These are phyloP conservation scores for Scaptomyza tumidula DNA, from an alignment of 2,888 invertebrate genomes.

Conservation along the genomic window DNA sequence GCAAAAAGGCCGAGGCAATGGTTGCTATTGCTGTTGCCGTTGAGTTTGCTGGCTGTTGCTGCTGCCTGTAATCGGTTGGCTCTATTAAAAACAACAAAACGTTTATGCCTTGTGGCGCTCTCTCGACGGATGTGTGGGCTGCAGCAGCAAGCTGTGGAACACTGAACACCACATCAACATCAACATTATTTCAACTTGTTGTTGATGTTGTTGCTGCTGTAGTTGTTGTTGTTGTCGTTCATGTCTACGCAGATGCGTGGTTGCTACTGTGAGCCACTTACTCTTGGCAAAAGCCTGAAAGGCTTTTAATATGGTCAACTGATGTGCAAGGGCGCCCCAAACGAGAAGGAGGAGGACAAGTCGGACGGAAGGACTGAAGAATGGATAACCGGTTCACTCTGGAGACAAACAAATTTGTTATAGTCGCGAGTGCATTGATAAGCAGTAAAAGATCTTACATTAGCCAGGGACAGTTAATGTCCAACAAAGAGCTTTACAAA, in stretches of 20 bases:
- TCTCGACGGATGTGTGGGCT: constrained; percentile 61
- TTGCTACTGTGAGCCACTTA: constrained; percentile 72
- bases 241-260: constrained; percentile 63
- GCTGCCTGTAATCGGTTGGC: constrained; percentile 69
- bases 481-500: constrained; percentile 75
- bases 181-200: constrained; percentile 45
- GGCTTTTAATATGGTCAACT: constrained; percentile 59
- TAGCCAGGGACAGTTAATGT: constrained; percentile 66
- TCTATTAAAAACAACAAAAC: constrained; percentile 78
- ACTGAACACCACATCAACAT: constrained; percentile 52
- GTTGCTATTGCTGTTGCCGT: constrained; percentile 42
- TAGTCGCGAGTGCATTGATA: constrained; percentile 59
- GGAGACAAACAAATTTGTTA: constrained; percentile 50
- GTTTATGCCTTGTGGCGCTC: constrained; percentile 78
- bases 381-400: constrained; percentile 24
- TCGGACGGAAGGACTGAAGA: background rate
- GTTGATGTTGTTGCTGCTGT: constrained; percentile 7
- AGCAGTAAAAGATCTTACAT: constrained; percentile 72
- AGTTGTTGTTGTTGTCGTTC: constrained; percentile 41
- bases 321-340: constrained; percentile 53
- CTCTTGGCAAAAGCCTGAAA: constrained; percentile 50
- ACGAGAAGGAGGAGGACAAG: background rate
- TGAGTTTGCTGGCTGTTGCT: constrained; percentile 22
- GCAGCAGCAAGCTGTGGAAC: constrained; percentile 32
- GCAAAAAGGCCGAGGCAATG: constrained; percentile 53